Base-by-base conservation (phyloP, 2,888 invertebrate species). In the Automeris io region DNA sequence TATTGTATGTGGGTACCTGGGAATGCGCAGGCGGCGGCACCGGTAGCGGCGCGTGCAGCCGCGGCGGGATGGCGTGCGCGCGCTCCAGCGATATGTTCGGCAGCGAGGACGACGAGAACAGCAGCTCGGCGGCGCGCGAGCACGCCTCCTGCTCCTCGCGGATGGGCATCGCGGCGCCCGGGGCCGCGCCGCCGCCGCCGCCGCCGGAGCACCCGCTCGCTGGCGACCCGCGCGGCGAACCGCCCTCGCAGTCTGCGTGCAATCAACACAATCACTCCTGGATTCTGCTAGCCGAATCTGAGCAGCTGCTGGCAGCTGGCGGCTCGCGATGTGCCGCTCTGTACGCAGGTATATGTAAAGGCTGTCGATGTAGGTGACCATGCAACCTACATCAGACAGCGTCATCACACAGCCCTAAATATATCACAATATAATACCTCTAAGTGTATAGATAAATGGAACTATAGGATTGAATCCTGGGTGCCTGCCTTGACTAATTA, bases 81-180 rank as follows among this genome's bases (percentile, higher is more conserved):
- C 95, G 89, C 40, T 96, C 97, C 60, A 98, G 88, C 45, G 97
- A 97, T 72, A 98, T 98, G 88, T 98, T 98, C 64, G 98, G 98
- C 93, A 98, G 93, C 62, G 97, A 97, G 40, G 97, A 97, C 60
- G 96, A 96, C 58, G 95, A 96, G 88, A 97, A 97, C 46, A 97
- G 90, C 44, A 93, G 79, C 87, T 92, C 80, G 87, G 92, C 87
- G 83, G 94, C 79, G 45, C 93, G 74, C 88, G 91, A 69, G 85
- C 91, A 61, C 87, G 90, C 67, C 80, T 95, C 94, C 68, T 93
- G 92, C 80, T 95, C 95, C 67, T 94, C 94, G 75, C 93, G 93
- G 61, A 94, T 94, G 53, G 93, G 93, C 16, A 93, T 91, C 79
- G 77, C 89, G 73, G 89, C 54, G 33, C 65, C 55, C 26, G 88